phyloP scores from a whole-genome alignment of 2,797 vertebrate genomes.

The Mico argentatus region DNA sequence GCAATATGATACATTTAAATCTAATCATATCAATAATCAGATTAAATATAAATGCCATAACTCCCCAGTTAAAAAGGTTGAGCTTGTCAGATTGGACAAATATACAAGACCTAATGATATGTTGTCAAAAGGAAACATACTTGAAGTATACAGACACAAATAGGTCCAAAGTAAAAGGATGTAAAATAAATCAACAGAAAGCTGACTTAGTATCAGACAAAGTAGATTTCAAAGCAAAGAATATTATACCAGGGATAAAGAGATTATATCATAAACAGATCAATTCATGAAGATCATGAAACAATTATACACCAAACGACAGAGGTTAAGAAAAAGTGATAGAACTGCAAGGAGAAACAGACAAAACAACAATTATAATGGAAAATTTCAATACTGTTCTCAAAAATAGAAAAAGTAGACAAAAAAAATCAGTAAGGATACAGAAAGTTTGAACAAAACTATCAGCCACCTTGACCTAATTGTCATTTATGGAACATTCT shows the following conservation, averaged over 20 bases:
- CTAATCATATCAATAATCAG: not conserved
- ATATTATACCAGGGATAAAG: not conserved
- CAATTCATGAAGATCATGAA: not conserved
- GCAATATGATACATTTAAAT: not conserved
- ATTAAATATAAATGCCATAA: not conserved
- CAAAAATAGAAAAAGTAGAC: not conserved
- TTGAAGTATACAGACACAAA: not conserved
- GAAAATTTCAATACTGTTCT: not conserved
- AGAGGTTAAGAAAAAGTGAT: not conserved
- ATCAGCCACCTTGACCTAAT: not conserved
- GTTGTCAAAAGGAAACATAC: not conserved
- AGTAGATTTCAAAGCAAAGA: slow-evolving; percentile 13
- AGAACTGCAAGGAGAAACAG: not conserved
- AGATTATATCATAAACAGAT: not conserved
- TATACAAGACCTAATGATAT: not conserved
- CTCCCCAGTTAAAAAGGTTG: not conserved
- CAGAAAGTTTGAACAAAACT: not conserved
- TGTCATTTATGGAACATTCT: not conserved
- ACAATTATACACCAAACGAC: not conserved
- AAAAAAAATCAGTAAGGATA: not conserved
- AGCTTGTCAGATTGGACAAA: not conserved
- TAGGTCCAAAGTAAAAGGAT: not conserved
- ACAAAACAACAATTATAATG: not conserved
- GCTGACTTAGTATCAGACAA: not conserved
- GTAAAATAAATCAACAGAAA: not conserved